Percentiles rank a stretch among this genome's conserved stretches.
phyloP scores from a whole-genome alignment of 2,113 vertebrate species.

The Hipposideros armiger region DNA sequence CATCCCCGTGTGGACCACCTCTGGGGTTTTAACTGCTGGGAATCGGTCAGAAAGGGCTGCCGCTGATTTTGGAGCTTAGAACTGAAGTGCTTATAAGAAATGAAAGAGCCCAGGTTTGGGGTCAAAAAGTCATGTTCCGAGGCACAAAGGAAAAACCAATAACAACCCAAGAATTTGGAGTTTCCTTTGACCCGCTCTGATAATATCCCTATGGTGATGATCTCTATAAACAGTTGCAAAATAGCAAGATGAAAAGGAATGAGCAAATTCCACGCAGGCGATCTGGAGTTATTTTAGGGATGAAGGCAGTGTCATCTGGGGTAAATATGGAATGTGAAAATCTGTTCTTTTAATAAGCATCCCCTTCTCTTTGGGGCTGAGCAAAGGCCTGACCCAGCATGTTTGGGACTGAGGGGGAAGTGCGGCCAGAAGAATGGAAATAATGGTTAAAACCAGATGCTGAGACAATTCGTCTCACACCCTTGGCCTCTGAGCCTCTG shows the following conservation, averaged over 20 bases:
- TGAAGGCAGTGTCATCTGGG: slow-evolving; percentile 79
- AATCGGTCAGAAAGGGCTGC: slow-evolving; percentile 76
- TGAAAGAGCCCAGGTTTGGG: slow-evolving; percentile 17
- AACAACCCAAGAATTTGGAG: slow-evolving; percentile 69
- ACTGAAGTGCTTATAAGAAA: slow-evolving; percentile 72
- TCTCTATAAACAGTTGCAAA: slow-evolving; percentile 84
- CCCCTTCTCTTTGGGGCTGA: slow-evolving; percentile 69
- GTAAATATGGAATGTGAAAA: slow-evolving; percentile 69
- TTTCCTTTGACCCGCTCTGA: slow-evolving; percentile 79
- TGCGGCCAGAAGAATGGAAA: slow-evolving; percentile 28
- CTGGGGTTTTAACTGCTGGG: slow-evolving; percentile 80
- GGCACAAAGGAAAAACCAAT: slow-evolving; percentile 75
- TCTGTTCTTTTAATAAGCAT: slow-evolving; percentile 79
- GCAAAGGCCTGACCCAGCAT: slow-evolving; percentile 69
- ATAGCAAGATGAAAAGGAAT: slow-evolving; percentile 73
- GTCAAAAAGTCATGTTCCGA: slow-evolving; percentile 80
- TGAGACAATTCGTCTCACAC: slow-evolving; percentile 52
- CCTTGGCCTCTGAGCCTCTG: slow-evolving; percentile 51
- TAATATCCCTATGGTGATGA: slow-evolving; percentile 85
- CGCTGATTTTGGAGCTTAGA: slow-evolving; percentile 74
- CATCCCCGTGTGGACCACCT: not conserved
- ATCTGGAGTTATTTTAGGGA: slow-evolving; percentile 78
- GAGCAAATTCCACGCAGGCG: slow-evolving; percentile 53
- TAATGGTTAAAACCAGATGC: slow-evolving; percentile 66
- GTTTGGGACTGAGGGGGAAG: slow-evolving; percentile 32